These are phyloP conservation scores for Xyrichtys novacula DNA, from an alignment of 2,797 vertebrate species.

Conservation along the genomic window DNA sequence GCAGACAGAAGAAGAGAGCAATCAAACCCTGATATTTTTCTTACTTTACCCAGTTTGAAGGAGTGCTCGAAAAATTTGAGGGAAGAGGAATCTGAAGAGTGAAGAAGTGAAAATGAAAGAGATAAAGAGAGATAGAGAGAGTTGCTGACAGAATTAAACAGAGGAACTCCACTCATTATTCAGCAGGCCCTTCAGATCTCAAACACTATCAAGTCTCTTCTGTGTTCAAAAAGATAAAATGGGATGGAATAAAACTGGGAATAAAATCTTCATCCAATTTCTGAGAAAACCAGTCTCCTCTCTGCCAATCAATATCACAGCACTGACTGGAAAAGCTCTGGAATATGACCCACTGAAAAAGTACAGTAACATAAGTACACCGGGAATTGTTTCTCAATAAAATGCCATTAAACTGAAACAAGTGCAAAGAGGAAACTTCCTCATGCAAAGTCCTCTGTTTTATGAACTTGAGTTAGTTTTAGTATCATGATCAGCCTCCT, in stretches of 20 bases:
- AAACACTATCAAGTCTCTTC: slow-evolving; percentile 39
- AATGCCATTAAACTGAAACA: too few species aligned
- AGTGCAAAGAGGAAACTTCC: too few species aligned
- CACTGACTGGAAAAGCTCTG: not conserved
- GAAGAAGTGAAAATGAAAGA: slow-evolving; percentile 36
- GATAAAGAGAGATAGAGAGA: slow-evolving; percentile 5
- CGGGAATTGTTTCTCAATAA: not conserved
- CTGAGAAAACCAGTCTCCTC: slow-evolving; percentile 15
- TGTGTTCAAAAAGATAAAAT: slow-evolving; percentile 34
- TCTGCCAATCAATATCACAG: slow-evolving; percentile 20
- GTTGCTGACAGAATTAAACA: slow-evolving; percentile 33
- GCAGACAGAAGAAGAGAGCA: not conserved
- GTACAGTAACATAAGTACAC: too few species aligned
- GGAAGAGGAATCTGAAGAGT: slow-evolving; percentile 21
- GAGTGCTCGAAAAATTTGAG: slow-evolving; percentile 9
- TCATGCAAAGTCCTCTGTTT: too few species aligned
- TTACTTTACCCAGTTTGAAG: slow-evolving; percentile 10
- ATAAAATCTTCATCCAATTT: slow-evolving; percentile 39
- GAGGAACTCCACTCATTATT: slow-evolving; percentile 45
- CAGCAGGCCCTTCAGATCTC: slow-evolving; percentile 46
- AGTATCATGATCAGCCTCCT: not conserved
- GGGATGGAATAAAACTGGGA: slow-evolving; percentile 35
- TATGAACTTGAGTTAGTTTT: too few species aligned
- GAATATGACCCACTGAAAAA: not conserved
- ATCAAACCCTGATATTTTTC: slow-evolving; percentile 19